A percentile compares a stretch with the other conserved stretches of the same genome.
These are phyloP conservation scores for Epistrophe grossulariae DNA, from an alignment of 2,888 invertebrate genomes.

Conservation along the genomic window DNA sequence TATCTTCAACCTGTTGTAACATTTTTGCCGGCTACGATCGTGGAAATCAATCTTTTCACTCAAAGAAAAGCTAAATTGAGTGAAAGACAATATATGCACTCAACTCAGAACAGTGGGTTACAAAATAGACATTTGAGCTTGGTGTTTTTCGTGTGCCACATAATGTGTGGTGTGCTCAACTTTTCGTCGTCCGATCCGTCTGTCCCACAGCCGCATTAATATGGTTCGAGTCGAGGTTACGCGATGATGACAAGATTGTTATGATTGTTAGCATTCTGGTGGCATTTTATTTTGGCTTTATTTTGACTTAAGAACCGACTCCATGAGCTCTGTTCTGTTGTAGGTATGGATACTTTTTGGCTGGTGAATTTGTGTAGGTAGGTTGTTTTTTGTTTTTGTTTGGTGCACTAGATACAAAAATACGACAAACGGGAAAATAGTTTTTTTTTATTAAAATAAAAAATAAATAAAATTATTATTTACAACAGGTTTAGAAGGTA, in stretches of 20 bases:
- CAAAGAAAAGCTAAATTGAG: conserved; percentile 62
- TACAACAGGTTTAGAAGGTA: conserved; percentile 50
- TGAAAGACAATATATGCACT: not conserved
- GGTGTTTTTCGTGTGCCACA: conserved; percentile 40
- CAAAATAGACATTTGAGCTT: conserved; percentile 6
- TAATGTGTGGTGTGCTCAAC: conserved; percentile 4
- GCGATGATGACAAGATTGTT: conserved; percentile 59
- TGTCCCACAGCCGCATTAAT: conserved; percentile 2
- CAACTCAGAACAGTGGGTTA: conserved; percentile 55
- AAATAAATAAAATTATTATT: conserved; percentile 40
- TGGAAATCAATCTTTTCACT: conserved; percentile 43
- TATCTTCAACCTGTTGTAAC: conserved; percentile 64
- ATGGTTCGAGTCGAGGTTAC: conserved; percentile 28
- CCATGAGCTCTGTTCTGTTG: not conserved
- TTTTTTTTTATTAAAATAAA: not conserved
- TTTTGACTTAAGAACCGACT: conserved; percentile 24
- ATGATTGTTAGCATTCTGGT: conserved; percentile 54
- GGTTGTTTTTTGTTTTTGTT: not conserved
- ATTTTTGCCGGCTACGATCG: conserved; percentile 62
- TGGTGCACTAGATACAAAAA: conserved; percentile 35
- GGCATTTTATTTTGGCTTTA: conserved; percentile 46
- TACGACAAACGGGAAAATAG: conserved; percentile 55
- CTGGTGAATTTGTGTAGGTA: conserved; percentile 44
- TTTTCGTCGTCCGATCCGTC: not conserved
- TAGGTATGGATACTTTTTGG: conserved; percentile 21